Base-by-base conservation (phyloP, 2,888 invertebrate genomes). In the Suillia variegata region DNA sequence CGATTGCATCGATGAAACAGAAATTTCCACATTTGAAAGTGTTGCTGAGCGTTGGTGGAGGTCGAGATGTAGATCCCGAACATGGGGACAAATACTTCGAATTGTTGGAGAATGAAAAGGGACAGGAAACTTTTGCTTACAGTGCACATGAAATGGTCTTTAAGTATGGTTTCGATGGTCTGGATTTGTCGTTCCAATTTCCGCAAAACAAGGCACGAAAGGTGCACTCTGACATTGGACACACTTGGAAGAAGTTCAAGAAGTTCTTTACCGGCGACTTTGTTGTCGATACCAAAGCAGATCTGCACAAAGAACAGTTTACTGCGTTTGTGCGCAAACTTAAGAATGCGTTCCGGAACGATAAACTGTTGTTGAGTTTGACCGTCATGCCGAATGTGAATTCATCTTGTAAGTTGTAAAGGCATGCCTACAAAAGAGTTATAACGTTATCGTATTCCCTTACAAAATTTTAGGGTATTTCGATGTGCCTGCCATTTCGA, bases 151-250 rank as follows among this genome's bases (percentile, higher is more conserved):
- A 87, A 1, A 69, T 93, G 42, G 83, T 91, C n/a, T 89, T 88
- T 65, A 89, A 90, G 59, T 89, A 92, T 71, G 88, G 89, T 13
- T 95, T 96, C 69, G 94, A 95, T 79, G 95, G 95, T 1, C 83
- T 95, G 45, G 95, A 96, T 79, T 83, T 94, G 26, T 90, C 90
- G 1, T 94, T 93, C 91, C 89, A 94, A 80, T 92, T 94, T 83
- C 90, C 93, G 1, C 86, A 85, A 54, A 86, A 87, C 64, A 91
- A 90, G 77, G 90, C 91, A 20, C 89, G 92, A 83, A 92, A 92
- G 82, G 87, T 92, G 61, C 88, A 80, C 42, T 84, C 88, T 42
- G 85, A 85, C 2, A 79, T 86, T 66, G 86, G 87, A 80, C 70
- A 81, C 75, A 78, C 89, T 67, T 92, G 90, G 89, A 89, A 90